These are phyloP conservation scores for Biston stratarius DNA, from an alignment of 2,888 invertebrate species.

Conservation along the genomic window DNA sequence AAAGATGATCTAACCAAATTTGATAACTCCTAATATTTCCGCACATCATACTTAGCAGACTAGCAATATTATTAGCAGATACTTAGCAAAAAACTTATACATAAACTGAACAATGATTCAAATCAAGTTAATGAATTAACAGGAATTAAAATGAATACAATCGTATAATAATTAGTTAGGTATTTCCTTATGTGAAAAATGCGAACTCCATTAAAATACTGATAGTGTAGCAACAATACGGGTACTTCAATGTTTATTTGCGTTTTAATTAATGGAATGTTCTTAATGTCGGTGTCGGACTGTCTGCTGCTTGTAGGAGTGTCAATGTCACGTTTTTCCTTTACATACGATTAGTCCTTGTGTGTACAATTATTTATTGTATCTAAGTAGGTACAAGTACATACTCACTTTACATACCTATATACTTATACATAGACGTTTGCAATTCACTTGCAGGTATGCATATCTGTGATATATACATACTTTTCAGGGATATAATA, in stretches of 20 bases:
- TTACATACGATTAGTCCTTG: slow-evolving; percentile 17
- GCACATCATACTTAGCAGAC: too few relatives aligned
- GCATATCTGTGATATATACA: too few relatives aligned
- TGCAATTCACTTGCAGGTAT: neutral
- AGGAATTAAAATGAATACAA: slow-evolving; percentile 10
- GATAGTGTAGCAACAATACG: slow-evolving; percentile 9
- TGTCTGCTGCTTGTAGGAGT: slow-evolving; percentile 49
- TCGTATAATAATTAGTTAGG: slow-evolving; percentile 2
- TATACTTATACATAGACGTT: neutral
- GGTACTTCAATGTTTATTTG: slow-evolving; percentile 20
- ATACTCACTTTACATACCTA: neutral
- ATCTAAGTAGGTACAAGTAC: neutral
- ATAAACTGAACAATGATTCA: neutral
- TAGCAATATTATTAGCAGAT: too few relatives aligned
- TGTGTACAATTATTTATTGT: neutral
- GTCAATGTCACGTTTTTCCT: slow-evolving; percentile 54
- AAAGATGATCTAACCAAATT: too few relatives aligned
- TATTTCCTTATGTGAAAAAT: slow-evolving; percentile 22
- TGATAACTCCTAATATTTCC: too few relatives aligned
- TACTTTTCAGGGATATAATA: too few relatives aligned
- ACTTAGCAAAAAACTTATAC: neutral
- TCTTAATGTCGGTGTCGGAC: slow-evolving; percentile 31
- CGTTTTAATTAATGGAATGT: slow-evolving; percentile 32
- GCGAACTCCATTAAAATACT: slow-evolving; percentile 9
- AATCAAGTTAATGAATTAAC: slow-evolving; percentile 15